Percentiles rank a stretch among this genome's conserved stretches.
phyloP scores from a whole-genome alignment of 2,888 invertebrate genomes.

The Ormia ochracea region DNA sequence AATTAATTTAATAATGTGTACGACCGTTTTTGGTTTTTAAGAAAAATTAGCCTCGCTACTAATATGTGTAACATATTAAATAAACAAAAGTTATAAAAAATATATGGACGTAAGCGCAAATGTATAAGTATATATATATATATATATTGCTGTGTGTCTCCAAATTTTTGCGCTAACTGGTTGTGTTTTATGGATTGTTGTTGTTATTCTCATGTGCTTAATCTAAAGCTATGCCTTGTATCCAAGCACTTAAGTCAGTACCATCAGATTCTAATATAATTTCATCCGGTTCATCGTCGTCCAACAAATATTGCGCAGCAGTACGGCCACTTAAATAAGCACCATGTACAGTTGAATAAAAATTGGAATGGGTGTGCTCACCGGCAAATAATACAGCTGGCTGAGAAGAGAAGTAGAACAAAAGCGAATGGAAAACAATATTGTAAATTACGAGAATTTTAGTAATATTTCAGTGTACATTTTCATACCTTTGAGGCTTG shows the following conservation, averaged over 20 bases:
- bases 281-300: conserved; percentile 81
- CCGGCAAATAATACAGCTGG: conserved; percentile 93
- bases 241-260: conserved; percentile 91
- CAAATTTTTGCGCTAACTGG: conserved; percentile 46
- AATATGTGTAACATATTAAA: neutral
- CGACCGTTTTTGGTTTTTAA: neutral
- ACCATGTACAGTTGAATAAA: conserved; percentile 96
- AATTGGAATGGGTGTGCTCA: conserved; percentile 95
- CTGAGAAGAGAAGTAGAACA: conserved; percentile 78
- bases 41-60: neutral
- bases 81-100: conserved; percentile 4
- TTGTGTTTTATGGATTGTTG: neutral
- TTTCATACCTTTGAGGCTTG: conserved; percentile 82
- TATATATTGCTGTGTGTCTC: too few relatives aligned
- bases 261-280: conserved; percentile 85
- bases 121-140: too few relatives aligned
- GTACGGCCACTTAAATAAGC: conserved; percentile 92
- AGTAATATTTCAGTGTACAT: neutral
- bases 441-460: neutral
- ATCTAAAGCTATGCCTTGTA: conserved; percentile 89
- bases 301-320: conserved; percentile 85
- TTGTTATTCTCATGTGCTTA: conserved; percentile 69
- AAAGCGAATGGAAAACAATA: neutral
- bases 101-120: neutral
- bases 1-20: neutral